Base-by-base conservation (phyloP, 2,888 invertebrate species). In the Perithous albicinctus region DNA sequence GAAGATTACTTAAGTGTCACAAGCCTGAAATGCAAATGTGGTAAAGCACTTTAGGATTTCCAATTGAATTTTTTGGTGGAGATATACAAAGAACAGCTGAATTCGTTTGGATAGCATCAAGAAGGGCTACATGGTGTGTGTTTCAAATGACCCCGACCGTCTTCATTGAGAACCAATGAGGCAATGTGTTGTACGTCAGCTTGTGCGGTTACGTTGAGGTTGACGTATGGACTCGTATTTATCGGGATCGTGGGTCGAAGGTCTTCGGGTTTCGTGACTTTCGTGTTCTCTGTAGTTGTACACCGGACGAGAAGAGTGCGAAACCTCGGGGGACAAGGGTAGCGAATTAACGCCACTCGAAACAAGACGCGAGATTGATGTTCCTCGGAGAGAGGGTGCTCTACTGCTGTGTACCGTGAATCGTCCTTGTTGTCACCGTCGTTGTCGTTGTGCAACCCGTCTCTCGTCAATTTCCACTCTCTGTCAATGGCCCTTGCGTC, bases 311-410 rank as follows among this genome's bases (percentile, higher is more conserved):
- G n/a, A 79, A 74, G 85, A 78, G 84, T 84, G 84, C 78, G 84
- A 81, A 85, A 78, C 76, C 74, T 78, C 84, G 73, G 83, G 86
- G 88, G 89, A 90, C 91, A 90, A 88, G 91, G 88, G 90, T 88
- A 87, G 88, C 90, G 91, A 91, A 91, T 91, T 91, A 91, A 89
- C 89, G 90, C 90, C 89, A 90, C 87, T 89, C 87, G 88, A 84
- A 89, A 89, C 88, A 88, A 91, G 85, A 86, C 85, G 78, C 85
- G 87, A 91, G 91, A 91, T 91, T 91, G 91, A 91, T 91, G 91
- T 89, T 88, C 86, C 85, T 80, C n/a, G n/a, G 64, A 69, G 80
- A 51, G 67, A 79, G 82, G 78, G 20, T 72, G 64, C 38, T n/a
- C n/a, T 51, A 32, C 67, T 61, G 74, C 46, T 76, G 66, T 43